phyloP scores from a whole-genome alignment of 1,140 invertebrate species.

The Drosophila novamexicana region DNA sequence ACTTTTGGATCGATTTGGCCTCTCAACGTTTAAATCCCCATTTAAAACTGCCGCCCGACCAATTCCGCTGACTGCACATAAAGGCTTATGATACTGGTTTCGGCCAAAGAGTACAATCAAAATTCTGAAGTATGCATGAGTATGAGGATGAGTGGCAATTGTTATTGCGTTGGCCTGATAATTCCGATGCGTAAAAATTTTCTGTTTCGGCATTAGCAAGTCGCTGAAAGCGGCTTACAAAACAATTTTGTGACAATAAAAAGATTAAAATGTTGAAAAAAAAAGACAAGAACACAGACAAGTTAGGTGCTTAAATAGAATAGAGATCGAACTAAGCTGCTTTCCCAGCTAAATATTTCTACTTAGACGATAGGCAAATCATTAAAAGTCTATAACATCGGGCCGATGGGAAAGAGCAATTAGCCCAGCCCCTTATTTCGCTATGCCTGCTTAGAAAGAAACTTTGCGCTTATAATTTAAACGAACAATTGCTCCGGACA shows the following conservation, averaged over 20 bases:
- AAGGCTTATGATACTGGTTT: constrained; percentile 48
- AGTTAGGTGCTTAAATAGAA: not conserved
- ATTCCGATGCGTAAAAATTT: constrained; percentile 45
- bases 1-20: constrained; percentile 29
- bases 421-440: constrained; percentile 18
- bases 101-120: constrained; percentile 26
- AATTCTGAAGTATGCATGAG: constrained; percentile 16
- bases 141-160: constrained; percentile 18
- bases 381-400: not conserved
- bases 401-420: constrained; percentile 24
- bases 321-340: constrained; percentile 23
- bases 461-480: constrained; percentile 47
- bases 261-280: constrained; percentile 40
- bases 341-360: constrained; percentile 25
- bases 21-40: constrained; percentile 10
- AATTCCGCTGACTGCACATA: constrained; percentile 11
- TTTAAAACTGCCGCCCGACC: constrained; percentile 22
- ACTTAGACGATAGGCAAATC: constrained; percentile 12
- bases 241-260: constrained; percentile 55
- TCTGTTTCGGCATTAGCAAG: constrained; percentile 62
- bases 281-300: constrained; percentile 17
- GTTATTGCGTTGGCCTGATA: constrained; percentile 6
- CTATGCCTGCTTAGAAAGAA: constrained; percentile 10
- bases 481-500: constrained; percentile 11
- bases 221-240: constrained; percentile 65